phyloP scores from a whole-genome alignment of 2,797 vertebrate genomes.

The Menidia menidia region DNA sequence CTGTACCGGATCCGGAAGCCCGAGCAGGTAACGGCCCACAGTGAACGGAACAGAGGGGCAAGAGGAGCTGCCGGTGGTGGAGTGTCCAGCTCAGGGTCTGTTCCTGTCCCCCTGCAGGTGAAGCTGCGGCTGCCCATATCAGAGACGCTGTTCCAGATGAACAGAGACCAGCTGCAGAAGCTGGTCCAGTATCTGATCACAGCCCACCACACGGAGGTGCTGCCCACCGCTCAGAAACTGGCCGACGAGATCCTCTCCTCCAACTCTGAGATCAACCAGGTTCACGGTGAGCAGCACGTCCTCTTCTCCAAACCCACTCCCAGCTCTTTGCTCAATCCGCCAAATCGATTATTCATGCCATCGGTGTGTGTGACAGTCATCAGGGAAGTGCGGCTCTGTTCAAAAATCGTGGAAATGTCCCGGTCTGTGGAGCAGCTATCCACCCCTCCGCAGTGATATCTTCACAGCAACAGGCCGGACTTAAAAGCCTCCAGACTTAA shows the following conservation, averaged over 20 bases:
- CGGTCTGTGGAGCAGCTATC: constrained; percentile 89
- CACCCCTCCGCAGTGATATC: constrained; percentile 89
- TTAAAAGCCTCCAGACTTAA: constrained; percentile 62
- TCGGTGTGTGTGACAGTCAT: constrained; percentile 8
- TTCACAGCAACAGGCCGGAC: constrained; percentile 83
- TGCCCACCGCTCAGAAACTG: constrained; percentile 97
- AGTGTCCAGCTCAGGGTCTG: too few relatives aligned
- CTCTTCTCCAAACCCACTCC: neutral
- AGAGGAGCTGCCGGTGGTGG: neutral
- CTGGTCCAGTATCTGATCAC: constrained; percentile 99
- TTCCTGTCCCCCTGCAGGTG: constrained; percentile 81
- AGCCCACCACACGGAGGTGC: constrained; percentile 97
- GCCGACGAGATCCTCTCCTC: constrained; percentile 99
- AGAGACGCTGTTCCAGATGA: constrained; percentile 99
- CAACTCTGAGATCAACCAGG: constrained; percentile 99
- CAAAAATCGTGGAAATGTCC: constrained; percentile 58
- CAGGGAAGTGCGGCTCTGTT: constrained; percentile 4
- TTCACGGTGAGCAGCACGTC: constrained; percentile 89
- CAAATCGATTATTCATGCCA: neutral
- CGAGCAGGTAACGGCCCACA: constrained; percentile 87
- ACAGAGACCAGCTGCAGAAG: constrained; percentile 98
- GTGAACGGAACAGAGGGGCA: neutral
- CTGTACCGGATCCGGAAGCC: constrained; percentile 98
- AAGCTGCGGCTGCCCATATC: constrained; percentile 98
- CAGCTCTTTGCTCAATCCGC: neutral